Evolutionary conservation across 2,113 vertebrate species (phyloP), one percentile per base, ranked within the genome.

Genomic region (Balaeniceps rex): DNA sequence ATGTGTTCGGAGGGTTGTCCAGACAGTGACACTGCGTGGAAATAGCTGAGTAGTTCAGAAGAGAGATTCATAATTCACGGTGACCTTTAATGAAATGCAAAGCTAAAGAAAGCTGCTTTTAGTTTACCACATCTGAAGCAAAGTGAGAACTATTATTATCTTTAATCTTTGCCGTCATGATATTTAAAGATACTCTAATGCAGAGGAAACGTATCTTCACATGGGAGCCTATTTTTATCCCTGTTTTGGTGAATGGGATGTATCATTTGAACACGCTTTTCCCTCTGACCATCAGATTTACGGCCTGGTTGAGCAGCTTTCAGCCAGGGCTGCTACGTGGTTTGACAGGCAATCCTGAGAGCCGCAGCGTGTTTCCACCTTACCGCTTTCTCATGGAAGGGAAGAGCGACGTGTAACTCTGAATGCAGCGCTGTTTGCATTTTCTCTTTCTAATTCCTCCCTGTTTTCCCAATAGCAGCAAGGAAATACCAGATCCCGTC

Each of bases 21-120:
- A 94, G 81, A 85, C 74, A 86, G 68, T 95, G 93, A 94, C 83
- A 74, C 81, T 91, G 81, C 54, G 9, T 96, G 85, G 75, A 93
- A 96, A 95, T 26, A 89, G 68, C 82, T 64, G 64, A 83, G 70
- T 40, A 49, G 64, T 64, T 91, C 80, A 92, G 44, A 82, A 61
- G 33, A 93, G 64, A 94, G 61, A 42, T 82, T 66, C 74, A 44
- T 90, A 80, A 87, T 72, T 91, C 87, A 72, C 0, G 0, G n/a
- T 93, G 84, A 81, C 77, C 94, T 94, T 94, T 81, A 72, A 36
- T 70, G 49, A 93, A 95, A 77, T 64, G 25, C 21, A 74, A 74
- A 94, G 68, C 77, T 84, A 26, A 90, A 93, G 54, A 79, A 79
- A 58, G 9, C 28, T 66, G 29, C 25, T 60, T 57, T 57, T 66